Conservation (phyloP, 2,797 vertebrate genomes). For the Antennarius maculatus region DNA sequence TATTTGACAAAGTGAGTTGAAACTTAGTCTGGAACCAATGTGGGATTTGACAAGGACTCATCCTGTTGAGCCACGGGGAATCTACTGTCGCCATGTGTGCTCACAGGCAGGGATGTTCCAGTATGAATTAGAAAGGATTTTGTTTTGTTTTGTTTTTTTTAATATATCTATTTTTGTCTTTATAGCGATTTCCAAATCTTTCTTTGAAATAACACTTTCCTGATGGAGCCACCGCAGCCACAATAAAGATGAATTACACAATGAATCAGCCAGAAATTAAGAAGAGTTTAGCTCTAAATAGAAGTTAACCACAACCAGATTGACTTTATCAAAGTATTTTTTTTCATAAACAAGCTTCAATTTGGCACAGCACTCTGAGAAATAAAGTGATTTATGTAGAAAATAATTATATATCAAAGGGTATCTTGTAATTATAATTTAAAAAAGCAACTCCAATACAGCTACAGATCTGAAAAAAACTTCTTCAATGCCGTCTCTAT, state of each 20-base stretch:
- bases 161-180: conserved; percentile 22
- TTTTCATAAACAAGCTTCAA: too few species aligned
- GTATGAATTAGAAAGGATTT: conserved; percentile 7
- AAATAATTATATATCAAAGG: not conserved
- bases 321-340: conserved; percentile 31
- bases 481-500: not conserved
- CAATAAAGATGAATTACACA: conserved; percentile 24
- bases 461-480: not conserved
- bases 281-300: conserved; percentile 34
- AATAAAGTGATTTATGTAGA: not conserved
- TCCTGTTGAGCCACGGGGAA: conserved; percentile 31
- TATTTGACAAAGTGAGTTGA: conserved; percentile 25
- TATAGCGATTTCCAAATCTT: conserved; percentile 34
- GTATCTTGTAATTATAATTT: not conserved
- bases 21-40: conserved; percentile 24
- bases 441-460: too few species aligned
- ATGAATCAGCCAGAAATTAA: conserved; percentile 27
- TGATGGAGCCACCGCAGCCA: conserved; percentile 19
- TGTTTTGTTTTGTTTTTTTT: not conserved
- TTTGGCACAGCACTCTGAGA: not conserved
- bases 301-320: conserved; percentile 69
- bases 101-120: conserved; percentile 15
- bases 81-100: conserved; percentile 8
- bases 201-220: conserved; percentile 14
- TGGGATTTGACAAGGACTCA: conserved; percentile 23